Percentiles rank a stretch among this genome's conserved stretches.
phyloP scores from a whole-genome alignment of 1,140 invertebrate genomes.

The Adelges cooleyi region DNA sequence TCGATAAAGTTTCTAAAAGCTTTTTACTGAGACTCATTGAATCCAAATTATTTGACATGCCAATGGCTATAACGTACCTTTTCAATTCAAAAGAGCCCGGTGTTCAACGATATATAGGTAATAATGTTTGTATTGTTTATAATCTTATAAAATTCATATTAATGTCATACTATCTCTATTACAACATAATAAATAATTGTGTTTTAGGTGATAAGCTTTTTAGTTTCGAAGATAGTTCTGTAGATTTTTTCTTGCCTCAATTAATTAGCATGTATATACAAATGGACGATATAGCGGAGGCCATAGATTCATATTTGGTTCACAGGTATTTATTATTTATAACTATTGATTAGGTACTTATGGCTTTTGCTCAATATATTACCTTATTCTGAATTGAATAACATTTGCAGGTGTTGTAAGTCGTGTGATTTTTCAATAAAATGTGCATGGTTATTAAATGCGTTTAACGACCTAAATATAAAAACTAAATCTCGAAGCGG shows the following conservation, averaged over 20 bases:
- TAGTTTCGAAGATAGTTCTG: constrained; percentile 78
- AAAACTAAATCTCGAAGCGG: constrained; percentile 5
- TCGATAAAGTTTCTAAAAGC: constrained; percentile 35
- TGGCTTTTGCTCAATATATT: not conserved
- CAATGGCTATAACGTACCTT: constrained; percentile 93
- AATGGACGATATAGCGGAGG: constrained; percentile 90
- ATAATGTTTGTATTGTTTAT: too few species aligned
- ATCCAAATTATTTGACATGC: constrained; percentile 93
- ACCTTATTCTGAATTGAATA: not conserved
- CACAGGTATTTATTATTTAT: constrained; percentile 50
- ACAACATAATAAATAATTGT: too few species aligned
- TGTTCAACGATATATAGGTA: constrained; percentile 70
- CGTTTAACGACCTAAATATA: constrained; percentile 51
- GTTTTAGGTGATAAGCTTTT: constrained; percentile 85
- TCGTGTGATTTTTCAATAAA: constrained; percentile 91
- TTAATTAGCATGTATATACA: constrained; percentile 97
- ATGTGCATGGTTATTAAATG: constrained; percentile 89
- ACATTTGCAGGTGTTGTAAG: constrained; percentile 64
- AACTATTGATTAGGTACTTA: not conserved
- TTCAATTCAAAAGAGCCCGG: constrained; percentile 98
- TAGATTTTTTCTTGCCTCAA: constrained; percentile 97
- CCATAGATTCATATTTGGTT: constrained; percentile 87
- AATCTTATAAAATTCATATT: too few species aligned
- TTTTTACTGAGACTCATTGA: constrained; percentile 84
- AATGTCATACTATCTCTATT: too few species aligned